Evolutionary conservation across 1,140 invertebrate species (phyloP), one percentile per base, ranked within the genome.

Genomic region (Psix sp.): DNA sequence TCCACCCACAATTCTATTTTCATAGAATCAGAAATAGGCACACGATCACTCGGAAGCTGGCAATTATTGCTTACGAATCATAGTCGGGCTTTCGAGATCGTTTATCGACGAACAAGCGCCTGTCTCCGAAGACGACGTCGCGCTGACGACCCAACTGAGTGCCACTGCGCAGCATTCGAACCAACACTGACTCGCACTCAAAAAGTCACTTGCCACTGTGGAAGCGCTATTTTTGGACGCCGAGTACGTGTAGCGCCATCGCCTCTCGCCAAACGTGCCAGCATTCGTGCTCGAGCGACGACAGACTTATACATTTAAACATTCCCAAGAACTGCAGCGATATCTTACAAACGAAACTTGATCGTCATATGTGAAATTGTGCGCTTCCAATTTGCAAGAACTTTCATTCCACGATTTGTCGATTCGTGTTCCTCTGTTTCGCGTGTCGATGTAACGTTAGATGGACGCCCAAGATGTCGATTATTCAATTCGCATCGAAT

Each of bases 131-230:
- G 46, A 42, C 38, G 38, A 29, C 11, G 62, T n/a, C 5, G 17
- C 51, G 48, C 68, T 49, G 45, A 65, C 59, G 57, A 54, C 71
- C 62, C 56, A 59, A 43, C 35, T 63, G 65, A 77, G 76, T 76
- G 78, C 65, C 26, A 57, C 70, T 31, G 40, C 36, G 70, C 66
- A 72, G 59, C 38, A 62, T 43, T 57, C 43, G 48, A 72, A 38
- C 5, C 13, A 31, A 60, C 76, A 68, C 75, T 77, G 80, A 76
- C 78, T 76, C 80, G 79, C 79, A 77, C 82, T 76, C 78, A 83
- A 84, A 84, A 81, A 79, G 77, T 78, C 70, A 74, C 62, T 54
- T 70, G 78, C 33, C 70, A 63, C 52, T 43, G 43, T 54, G 77
- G 80, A 73, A 56, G 29, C 65, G 54, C 68, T 82, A 81, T 82